Base-by-base conservation (phyloP, 2,797 vertebrate species). In the Lindbergichthys nudifrons region DNA sequence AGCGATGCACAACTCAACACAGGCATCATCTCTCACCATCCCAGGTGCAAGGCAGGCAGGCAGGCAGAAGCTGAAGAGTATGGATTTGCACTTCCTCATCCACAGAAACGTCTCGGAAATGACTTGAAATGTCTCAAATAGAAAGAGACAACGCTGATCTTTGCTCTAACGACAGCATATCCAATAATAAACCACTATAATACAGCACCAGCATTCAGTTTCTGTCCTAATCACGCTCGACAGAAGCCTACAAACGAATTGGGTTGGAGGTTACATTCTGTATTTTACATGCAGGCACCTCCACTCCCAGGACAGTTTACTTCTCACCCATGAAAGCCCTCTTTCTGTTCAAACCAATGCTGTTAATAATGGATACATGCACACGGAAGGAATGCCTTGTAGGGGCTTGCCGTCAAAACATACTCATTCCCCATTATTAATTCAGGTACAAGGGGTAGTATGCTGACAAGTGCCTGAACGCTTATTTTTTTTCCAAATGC, bases 361-460 rank as follows among this genome's bases (percentile, higher is more conserved):
- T 19, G 23, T 83, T 89, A 87, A 89, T 88, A 85, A 90, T 87
- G 47, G 59, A 87, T 75, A 65, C 23, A 50, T 45, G 75, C 16
- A 21, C 32, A 67, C 10, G 56, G 72, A 77, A 56, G 65, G 53
- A 56, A 73, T 50, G 68, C 65, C 70, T 54, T 50, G 62, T 59
- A 64, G 62, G 39, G 75, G 69, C 79, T 78, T 61, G 54, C 82
- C 63, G 82, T 81, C 70, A 83, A 83, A 83, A 76, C 70, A 69
- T 50, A 57, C 75, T 82, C 72, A 79, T 82, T 84, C 71, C 23
- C 26, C 41, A 81, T 90, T 84, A 93, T 89, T 91, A 83, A 92
- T 93, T 89, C 71, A 90, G 81, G 63, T 73, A 83, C 67, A 70
- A 83, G 81, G 77, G 70, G 65, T 19, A 57, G 83, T 73, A 53